Base-by-base conservation (phyloP, 2,113 vertebrate genomes). In the Glareola pratincola region DNA sequence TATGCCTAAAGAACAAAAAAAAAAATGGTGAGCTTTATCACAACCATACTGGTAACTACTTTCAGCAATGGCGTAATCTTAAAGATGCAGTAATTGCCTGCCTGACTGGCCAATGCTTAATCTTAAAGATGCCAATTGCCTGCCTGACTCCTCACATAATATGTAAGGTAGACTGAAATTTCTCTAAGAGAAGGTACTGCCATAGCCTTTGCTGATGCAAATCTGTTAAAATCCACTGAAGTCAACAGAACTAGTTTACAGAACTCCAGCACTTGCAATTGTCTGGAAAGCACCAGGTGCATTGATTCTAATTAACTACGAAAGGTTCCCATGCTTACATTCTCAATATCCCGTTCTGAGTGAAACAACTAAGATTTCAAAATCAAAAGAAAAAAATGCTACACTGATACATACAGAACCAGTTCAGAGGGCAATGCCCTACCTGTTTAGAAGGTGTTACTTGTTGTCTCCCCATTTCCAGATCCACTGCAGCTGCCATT, bases 401-500 rank as follows among this genome's bases (percentile, higher is more conserved):
- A 18, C 20, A 18, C 6, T 57, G 26, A 17, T 36, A 37, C 10
- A 23, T 4, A 66, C 14, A 90, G 27, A 74, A 64, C 4, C 11
- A 57, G 30, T 66, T 66, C 85, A 29, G 24, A 94, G 41, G 73
- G 32, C 82, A 63, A 39, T 19, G 59, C 20, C 88, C 80, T 98
- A 99, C 98, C 98, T 99, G 98, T 95, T 98, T 98, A 69, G 62
- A 97, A 56, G 91, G 87, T 83, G 96, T 83, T 78, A 51, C 71
- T 96, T 98, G 88, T 67, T 93, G 98, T 95, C 98, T 98, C 71
- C 97, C 98, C 95, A 98, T 95, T 68, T 99, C 98, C 93, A 99
- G 96, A 97, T 98, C 98, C 76, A 98, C 93, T 56, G 99, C 98
- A 87, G 98, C 98, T 90, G 98, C 98, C 98, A 99, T 98, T 45